Percentiles rank a stretch among this genome's conserved stretches.
Evolutionary conservation across 2,797 vertebrate genomes (phyloP).

Genomic region (Steatocranus sp.): DNA sequence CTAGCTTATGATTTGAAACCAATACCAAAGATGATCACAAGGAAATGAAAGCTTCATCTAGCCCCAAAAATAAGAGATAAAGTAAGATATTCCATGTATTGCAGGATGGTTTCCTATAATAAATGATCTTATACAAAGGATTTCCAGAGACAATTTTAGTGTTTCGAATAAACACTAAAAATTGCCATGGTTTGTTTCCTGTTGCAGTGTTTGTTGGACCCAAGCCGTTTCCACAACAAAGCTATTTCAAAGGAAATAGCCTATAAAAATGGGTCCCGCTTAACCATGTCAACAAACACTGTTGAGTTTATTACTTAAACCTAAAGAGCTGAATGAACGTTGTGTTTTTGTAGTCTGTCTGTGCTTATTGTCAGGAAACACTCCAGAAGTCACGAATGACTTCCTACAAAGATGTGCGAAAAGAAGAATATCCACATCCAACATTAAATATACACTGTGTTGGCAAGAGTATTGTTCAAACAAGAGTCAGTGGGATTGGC

Average conservation of each 20-base stretch:
- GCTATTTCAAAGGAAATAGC: background rate
- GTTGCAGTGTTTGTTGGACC: background rate
- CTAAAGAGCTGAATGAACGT: background rate
- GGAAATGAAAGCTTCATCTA: background rate
- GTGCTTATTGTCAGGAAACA: background rate
- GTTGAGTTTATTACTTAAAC: background rate
- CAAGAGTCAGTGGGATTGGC: background rate
- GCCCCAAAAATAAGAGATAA: background rate
- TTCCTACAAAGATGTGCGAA: background rate
- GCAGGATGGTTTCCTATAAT: background rate
- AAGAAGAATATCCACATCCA: background rate
- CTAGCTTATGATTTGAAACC: background rate
- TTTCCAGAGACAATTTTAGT: background rate
- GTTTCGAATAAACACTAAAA: background rate
- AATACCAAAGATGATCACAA: background rate
- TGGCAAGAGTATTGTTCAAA: background rate
- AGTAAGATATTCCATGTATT: background rate
- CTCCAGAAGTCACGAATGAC: background rate
- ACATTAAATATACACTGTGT: background rate
- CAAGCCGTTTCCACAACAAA: background rate
- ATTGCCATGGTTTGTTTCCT: background rate
- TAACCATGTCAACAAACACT: conserved; percentile 6
- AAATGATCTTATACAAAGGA: background rate
- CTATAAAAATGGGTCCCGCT: conserved; percentile 1
- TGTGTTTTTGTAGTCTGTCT: background rate